Evolutionary conservation across 2,113 vertebrate species (phyloP).

Genomic region (Notiomystis cincta): DNA sequence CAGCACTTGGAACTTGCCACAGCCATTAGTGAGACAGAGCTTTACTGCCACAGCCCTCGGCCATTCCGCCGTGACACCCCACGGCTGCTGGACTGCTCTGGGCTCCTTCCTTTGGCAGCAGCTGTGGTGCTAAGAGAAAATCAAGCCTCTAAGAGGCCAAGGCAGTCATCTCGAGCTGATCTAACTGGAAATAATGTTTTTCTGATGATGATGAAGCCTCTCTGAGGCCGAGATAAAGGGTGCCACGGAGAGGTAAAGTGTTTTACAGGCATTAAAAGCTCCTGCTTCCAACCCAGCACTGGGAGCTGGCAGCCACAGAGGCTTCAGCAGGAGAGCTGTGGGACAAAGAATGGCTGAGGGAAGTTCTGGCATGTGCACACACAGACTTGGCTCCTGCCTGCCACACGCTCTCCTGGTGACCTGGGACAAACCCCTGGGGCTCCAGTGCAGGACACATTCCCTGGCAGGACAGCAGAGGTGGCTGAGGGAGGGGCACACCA

Average conservation of each 20-base stretch:
- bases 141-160: not conserved
- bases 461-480: not conserved
- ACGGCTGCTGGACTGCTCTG: not conserved
- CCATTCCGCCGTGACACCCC: not conserved
- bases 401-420: not conserved
- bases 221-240: not conserved
- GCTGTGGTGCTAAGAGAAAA: not conserved
- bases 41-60: not conserved
- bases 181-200: conserved; percentile 2
- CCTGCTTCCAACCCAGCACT: not conserved
- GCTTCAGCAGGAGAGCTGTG: not conserved
- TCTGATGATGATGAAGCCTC: conserved; percentile 12
- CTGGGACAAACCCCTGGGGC: not conserved
- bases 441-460: not conserved
- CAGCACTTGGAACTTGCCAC: not conserved
- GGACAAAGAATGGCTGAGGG: not conserved
- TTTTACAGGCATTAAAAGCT: not conserved
- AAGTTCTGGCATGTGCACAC: not conserved
- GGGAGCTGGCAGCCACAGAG: not conserved
- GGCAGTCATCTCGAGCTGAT: not conserved
- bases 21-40: not conserved
- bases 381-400: not conserved
- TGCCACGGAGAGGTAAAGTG: not conserved
- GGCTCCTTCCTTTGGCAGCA: not conserved
- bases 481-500: not conserved